These are phyloP conservation scores for Prosapia bicincta DNA, from an alignment of 2,888 invertebrate species.

Conservation along the genomic window DNA sequence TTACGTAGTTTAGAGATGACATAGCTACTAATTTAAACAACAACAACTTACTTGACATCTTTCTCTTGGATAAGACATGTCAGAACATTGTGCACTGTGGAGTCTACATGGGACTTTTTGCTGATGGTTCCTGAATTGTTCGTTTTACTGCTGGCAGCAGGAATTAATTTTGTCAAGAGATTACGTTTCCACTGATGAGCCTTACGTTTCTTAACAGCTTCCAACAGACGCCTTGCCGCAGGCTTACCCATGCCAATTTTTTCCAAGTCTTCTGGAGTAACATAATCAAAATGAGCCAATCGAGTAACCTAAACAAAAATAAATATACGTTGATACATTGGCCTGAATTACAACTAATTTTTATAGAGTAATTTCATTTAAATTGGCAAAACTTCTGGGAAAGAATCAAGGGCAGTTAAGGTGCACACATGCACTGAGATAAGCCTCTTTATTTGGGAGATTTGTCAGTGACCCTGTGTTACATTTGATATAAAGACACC, in stretches of 20 bases:
- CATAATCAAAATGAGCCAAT: conserved; percentile 94
- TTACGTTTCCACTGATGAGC: conserved; percentile 77
- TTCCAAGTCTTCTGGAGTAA: conserved; percentile 91
- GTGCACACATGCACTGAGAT: too few species aligned
- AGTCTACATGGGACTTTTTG: background rate
- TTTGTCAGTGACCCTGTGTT: too few species aligned
- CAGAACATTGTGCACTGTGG: conserved; percentile 45
- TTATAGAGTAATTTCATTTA: too few species aligned
- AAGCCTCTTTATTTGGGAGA: too few species aligned
- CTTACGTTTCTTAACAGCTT: conserved; percentile 87
- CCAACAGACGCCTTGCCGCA: conserved; percentile 83
- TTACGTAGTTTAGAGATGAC: too few species aligned
- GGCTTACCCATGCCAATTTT: conserved; percentile 93
- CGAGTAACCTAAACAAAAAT: conserved; percentile 67
- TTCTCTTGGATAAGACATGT: conserved; percentile 84
- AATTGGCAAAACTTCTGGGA: too few species aligned
- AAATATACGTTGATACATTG: too few species aligned
- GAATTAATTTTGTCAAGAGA: conserved; percentile 74
- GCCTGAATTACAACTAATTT: too few species aligned
- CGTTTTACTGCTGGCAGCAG: conserved; percentile 37
- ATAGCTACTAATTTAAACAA: too few species aligned
- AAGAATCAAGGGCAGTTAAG: too few species aligned
- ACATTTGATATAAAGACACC: too few species aligned
- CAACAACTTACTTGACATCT: conserved; percentile 60
- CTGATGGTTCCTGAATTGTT: background rate